Conservation (phyloP, 2,888 invertebrate species). For the Hofmannophila pseudospretella region DNA sequence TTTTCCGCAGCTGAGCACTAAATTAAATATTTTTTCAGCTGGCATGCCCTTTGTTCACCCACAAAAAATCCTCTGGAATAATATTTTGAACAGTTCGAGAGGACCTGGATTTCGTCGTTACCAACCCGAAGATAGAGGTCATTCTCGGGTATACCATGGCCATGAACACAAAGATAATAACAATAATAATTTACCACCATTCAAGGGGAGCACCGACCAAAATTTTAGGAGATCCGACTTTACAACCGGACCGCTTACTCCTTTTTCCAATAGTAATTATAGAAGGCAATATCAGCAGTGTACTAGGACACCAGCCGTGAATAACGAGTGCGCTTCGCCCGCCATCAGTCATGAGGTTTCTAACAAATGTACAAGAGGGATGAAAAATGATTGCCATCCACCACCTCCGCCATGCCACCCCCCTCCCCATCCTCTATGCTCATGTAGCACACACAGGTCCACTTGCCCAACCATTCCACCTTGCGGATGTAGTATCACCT, state of each 20-base stretch:
- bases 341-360: constrained; percentile 9
- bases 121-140: constrained; percentile 42
- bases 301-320: constrained; percentile 28
- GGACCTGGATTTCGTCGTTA: constrained; percentile 25
- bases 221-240: constrained; percentile 33
- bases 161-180: constrained; percentile 25
- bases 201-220: constrained; percentile 22
- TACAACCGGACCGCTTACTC: constrained; percentile 20
- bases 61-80: constrained; percentile 24
- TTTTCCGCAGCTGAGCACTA: too few relatives aligned
- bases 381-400: constrained; percentile 17
- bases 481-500: constrained; percentile 23
- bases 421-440: constrained; percentile 23
- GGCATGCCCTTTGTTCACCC: constrained; percentile 30
- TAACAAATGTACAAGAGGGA: constrained; percentile 31
- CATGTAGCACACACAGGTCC: constrained; percentile 29
- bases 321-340: constrained; percentile 3
- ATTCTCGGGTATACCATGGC: constrained; percentile 46
- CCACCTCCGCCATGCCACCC: constrained; percentile 9
- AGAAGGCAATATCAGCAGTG: constrained; percentile 33
- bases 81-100: constrained; percentile 25
- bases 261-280: constrained; percentile 21
- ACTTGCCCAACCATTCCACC: constrained; percentile 18
- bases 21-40: constrained; percentile 27
- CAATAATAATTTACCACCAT: constrained; percentile 19